phyloP scores from a whole-genome alignment of 2,797 vertebrate species.

The Rhinella marina region DNA sequence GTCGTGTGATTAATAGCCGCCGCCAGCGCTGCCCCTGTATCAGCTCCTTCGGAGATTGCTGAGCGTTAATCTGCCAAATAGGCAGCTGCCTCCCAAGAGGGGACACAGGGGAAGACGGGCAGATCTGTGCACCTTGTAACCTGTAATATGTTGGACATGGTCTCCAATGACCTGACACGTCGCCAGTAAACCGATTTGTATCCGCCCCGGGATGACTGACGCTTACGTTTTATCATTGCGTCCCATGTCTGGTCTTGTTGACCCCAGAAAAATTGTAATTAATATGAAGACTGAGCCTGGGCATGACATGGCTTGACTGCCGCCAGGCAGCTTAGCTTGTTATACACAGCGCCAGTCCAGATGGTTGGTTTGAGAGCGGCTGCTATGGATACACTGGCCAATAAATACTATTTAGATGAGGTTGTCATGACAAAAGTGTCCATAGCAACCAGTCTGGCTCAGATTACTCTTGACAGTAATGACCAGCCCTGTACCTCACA shows the following conservation, averaged over 20 bases:
- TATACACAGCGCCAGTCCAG: background rate
- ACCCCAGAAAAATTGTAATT: background rate
- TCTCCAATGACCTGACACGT: constrained; percentile 34
- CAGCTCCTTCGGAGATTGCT: constrained; percentile 56
- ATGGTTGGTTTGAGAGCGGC: background rate
- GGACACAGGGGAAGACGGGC: constrained; percentile 7
- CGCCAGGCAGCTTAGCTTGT: background rate
- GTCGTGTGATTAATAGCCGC: constrained; percentile 62
- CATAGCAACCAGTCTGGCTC: background rate
- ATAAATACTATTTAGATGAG: background rate
- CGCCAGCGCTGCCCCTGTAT: constrained; percentile 48
- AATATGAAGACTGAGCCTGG: background rate
- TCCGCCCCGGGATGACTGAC: background rate
- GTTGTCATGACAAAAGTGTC: background rate
- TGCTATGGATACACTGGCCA: background rate
- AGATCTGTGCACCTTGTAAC: constrained; percentile 37
- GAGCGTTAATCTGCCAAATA: constrained; percentile 60
- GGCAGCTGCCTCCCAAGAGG: constrained; percentile 52
- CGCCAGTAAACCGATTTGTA: constrained; percentile 14
- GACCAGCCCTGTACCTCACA: too few species aligned
- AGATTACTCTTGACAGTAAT: background rate
- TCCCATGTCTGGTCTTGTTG: background rate
- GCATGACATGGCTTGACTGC: constrained; percentile 1
- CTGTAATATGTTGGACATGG: constrained; percentile 38
- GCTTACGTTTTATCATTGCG: background rate